These are phyloP conservation scores for Hypomecis atomaria DNA, from an alignment of 2,888 invertebrate genomes.

Conservation along the genomic window DNA sequence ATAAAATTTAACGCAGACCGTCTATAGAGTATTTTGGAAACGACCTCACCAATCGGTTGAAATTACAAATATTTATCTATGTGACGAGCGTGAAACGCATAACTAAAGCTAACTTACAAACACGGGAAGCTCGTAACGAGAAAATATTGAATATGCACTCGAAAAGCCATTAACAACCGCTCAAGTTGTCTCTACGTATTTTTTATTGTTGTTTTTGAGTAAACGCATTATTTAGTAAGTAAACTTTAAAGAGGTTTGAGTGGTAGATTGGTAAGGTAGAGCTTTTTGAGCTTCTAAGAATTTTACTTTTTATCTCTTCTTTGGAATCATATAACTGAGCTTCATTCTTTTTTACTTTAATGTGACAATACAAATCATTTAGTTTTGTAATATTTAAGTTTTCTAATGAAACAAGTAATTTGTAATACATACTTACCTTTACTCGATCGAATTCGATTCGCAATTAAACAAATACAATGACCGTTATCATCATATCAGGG, in stretches of 20 bases:
- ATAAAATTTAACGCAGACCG: no score
- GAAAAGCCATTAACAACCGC: slow-evolving; percentile 42
- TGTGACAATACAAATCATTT: no score
- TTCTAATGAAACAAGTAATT: no score
- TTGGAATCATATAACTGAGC: no score
- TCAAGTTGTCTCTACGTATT: slow-evolving; percentile 34
- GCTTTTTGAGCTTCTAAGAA: background rate
- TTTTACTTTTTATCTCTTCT: slow-evolving; percentile 3
- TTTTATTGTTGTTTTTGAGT: slow-evolving; percentile 26
- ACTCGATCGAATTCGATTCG: no score
- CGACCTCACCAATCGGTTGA: background rate
- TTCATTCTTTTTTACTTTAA: no score
- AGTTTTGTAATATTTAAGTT: no score
- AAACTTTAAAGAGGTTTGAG: slow-evolving; percentile 14
- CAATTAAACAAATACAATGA: no score
- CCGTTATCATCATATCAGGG: no score
- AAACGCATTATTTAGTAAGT: slow-evolving; percentile 17
- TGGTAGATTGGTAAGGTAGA: background rate
- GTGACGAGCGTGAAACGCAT: slow-evolving; percentile 29
- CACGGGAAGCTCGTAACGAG: slow-evolving; percentile 28
- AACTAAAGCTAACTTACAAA: slow-evolving; percentile 29
- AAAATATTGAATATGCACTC: slow-evolving; percentile 44
- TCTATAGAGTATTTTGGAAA: background rate
- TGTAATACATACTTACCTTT: no score
- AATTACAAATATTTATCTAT: slow-evolving; percentile 28